Conservation (phyloP, 2,888 invertebrate genomes). For the Halictus quadricinctus region DNA sequence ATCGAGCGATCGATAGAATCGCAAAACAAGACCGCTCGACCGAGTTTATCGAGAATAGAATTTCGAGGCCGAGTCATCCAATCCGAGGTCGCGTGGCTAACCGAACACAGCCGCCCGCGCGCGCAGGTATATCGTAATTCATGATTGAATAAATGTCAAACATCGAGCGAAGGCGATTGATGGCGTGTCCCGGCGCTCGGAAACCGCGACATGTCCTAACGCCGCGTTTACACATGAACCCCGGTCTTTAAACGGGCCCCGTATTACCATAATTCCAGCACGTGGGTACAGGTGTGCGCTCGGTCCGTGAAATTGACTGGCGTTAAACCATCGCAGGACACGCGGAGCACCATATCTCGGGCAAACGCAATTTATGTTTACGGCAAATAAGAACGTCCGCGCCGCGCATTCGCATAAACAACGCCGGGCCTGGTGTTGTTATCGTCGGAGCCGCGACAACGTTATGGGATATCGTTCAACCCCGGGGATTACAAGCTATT, state of each 20-base stretch:
- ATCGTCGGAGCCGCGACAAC: not conserved
- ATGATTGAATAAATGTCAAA: slow-evolving; percentile 54
- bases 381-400: slow-evolving; percentile 17
- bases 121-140: slow-evolving; percentile 48
- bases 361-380: slow-evolving; percentile 27
- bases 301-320: slow-evolving; percentile 31
- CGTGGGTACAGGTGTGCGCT: slow-evolving; percentile 31
- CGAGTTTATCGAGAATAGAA: slow-evolving; percentile 48
- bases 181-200: slow-evolving; percentile 10
- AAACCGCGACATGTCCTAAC: slow-evolving; percentile 24
- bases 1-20: not conserved
- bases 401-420: slow-evolving; percentile 18
- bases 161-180: slow-evolving; percentile 54
- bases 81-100: slow-evolving; percentile 58
- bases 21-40: slow-evolving; percentile 9
- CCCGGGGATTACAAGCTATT: not conserved
- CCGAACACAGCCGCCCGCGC: not conserved
- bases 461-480: not conserved
- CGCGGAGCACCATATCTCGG: slow-evolving; percentile 4
- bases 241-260: slow-evolving; percentile 15
- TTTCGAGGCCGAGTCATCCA: slow-evolving; percentile 50
- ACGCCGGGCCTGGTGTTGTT: slow-evolving; percentile 1
- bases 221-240: slow-evolving; percentile 38
- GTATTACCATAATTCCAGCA: slow-evolving; percentile 44
- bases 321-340: slow-evolving; percentile 8